Evolutionary conservation across 1,140 invertebrate genomes (phyloP).

Genomic region (Dendrolimus punctatus): DNA sequence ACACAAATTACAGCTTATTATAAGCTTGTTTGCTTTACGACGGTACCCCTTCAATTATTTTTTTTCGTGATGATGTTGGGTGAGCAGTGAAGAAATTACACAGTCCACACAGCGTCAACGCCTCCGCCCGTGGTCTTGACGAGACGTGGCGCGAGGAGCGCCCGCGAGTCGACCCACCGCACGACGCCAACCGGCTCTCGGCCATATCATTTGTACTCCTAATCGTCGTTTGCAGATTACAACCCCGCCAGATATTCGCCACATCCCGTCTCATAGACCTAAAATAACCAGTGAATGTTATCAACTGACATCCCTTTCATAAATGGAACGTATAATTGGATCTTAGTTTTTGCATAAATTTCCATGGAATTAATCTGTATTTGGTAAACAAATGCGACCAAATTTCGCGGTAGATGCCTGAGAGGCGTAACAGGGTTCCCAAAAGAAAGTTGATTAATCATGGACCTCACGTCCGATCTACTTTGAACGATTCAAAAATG

Average conservation of each 20-base stretch:
- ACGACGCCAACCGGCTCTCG: slow-evolving; percentile 10
- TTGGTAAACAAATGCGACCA: not conserved
- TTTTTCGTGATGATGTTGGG: slow-evolving; percentile 64
- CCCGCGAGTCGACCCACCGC: slow-evolving; percentile 31
- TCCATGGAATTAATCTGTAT: not conserved
- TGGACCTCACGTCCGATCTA: slow-evolving; percentile 23
- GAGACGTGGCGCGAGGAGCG: slow-evolving; percentile 1
- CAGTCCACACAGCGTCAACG: slow-evolving; percentile 45
- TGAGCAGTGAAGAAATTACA: slow-evolving; percentile 67
- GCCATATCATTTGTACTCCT: not conserved
- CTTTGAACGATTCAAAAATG: slow-evolving; percentile 20
- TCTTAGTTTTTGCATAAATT: no score
- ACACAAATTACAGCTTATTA: slow-evolving; percentile 70
- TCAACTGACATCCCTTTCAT: no score
- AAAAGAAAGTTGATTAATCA: slow-evolving; percentile 32
- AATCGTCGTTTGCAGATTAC: slow-evolving; percentile 15
- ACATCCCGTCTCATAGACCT: no score
- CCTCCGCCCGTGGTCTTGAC: slow-evolving; percentile 31
- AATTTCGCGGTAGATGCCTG: not conserved
- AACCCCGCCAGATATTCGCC: slow-evolving; percentile 3
- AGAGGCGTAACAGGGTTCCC: slow-evolving; percentile 1
- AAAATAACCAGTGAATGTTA: no score
- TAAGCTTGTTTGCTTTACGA: slow-evolving; percentile 72
- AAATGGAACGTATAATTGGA: no score
- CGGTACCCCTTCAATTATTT: slow-evolving; percentile 67